Evolutionary conservation across 2,888 invertebrate genomes (phyloP).

Genomic region (Eudemis profundana): DNA sequence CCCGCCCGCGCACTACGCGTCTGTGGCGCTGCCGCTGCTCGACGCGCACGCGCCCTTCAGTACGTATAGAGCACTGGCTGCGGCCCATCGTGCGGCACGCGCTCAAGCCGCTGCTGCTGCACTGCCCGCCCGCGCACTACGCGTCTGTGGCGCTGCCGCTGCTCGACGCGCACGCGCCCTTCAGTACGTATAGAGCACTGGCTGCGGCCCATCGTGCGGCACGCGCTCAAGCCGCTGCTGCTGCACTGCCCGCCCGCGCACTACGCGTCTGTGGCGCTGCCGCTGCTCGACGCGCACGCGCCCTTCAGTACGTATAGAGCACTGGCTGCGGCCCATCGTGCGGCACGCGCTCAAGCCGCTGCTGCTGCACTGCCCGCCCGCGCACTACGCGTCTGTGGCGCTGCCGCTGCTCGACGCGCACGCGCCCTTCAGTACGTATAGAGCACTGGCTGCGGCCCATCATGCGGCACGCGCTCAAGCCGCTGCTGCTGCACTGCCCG

Average conservation of each 20-base stretch:
- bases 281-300: slow-evolving; percentile 88
- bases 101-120: slow-evolving; percentile 93
- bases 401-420: slow-evolving; percentile 90
- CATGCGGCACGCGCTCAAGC: slow-evolving; percentile 93
- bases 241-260: slow-evolving; percentile 93
- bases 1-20: slow-evolving; percentile 91
- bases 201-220: slow-evolving; percentile 92
- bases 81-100: slow-evolving; percentile 93
- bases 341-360: slow-evolving; percentile 94
- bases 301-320: slow-evolving; percentile 92
- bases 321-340: slow-evolving; percentile 92
- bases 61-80: slow-evolving; percentile 92
- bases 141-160: slow-evolving; percentile 91
- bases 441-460: slow-evolving; percentile 94
- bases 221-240: slow-evolving; percentile 94
- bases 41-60: slow-evolving; percentile 90
- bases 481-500: slow-evolving; percentile 94
- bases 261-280: slow-evolving; percentile 90
- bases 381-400: slow-evolving; percentile 90
- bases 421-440: slow-evolving; percentile 89
- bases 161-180: slow-evolving; percentile 88
- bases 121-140: slow-evolving; percentile 93
- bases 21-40: slow-evolving; percentile 92
- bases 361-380: slow-evolving; percentile 93
- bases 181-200: slow-evolving; percentile 93